Evolutionary conservation across 2,888 invertebrate genomes (phyloP).

Genomic region (Dermolepida albohirtum): DNA sequence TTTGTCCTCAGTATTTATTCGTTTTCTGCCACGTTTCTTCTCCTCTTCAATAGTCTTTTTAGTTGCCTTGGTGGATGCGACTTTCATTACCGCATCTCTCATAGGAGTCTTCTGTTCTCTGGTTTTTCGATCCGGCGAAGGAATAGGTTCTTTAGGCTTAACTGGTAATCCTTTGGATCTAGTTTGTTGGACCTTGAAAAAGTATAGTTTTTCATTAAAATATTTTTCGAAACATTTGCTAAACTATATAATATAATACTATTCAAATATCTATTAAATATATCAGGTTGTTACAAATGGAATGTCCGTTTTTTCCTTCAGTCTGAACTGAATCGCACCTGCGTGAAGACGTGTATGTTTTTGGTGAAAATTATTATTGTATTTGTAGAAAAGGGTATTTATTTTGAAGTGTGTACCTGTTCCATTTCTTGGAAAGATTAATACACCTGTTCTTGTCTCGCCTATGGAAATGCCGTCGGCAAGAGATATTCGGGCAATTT

Average conservation of each 20-base stretch:
- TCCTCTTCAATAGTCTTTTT: slow-evolving; percentile 56
- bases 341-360: too few species aligned
- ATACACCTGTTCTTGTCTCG: too few species aligned
- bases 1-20: slow-evolving; percentile 65
- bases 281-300: too few species aligned
- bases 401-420: too few species aligned
- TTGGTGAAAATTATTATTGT: too few species aligned
- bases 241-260: neutral
- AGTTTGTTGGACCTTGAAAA: slow-evolving; percentile 59
- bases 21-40: slow-evolving; percentile 60
- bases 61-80: slow-evolving; percentile 50
- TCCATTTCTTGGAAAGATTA: too few species aligned
- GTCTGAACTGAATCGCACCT: too few species aligned
- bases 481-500: too few species aligned
- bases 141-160: slow-evolving; percentile 52
- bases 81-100: slow-evolving; percentile 47
- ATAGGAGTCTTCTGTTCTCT: slow-evolving; percentile 49
- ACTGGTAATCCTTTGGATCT: slow-evolving; percentile 58
- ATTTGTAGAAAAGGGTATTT: too few species aligned
- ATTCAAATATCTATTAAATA: too few species aligned
- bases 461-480: too few species aligned
- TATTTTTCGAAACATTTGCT: neutral
- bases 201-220: slow-evolving; percentile 6
- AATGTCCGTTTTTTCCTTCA: too few species aligned
- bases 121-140: slow-evolving; percentile 45